Percentiles rank a stretch among this genome's conserved stretches.
These are phyloP conservation scores for Antedon bifida DNA, from an alignment of 35 echinoderm and acorn worm species.

Conservation along the genomic window DNA sequence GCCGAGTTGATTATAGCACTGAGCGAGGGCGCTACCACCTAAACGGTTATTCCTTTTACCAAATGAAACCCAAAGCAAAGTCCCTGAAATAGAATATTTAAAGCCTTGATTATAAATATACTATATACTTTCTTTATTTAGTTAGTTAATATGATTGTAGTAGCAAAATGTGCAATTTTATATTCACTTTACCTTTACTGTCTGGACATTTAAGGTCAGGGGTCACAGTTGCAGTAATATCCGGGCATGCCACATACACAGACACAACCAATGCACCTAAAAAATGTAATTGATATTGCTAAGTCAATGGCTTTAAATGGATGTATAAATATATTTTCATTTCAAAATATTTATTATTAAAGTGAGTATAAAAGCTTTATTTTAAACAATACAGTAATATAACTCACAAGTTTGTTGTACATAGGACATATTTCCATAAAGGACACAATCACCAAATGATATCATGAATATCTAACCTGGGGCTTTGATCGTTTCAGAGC, in stretches of 20 bases:
- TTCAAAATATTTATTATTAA: no score
- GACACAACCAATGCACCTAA: slow-evolving; percentile 87
- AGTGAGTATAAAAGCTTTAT: no score
- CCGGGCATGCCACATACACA: slow-evolving; percentile 75
- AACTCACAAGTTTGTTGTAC: no score
- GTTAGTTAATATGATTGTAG: no score
- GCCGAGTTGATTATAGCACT: slow-evolving; percentile 88
- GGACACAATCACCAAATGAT: no score
- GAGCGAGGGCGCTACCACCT: slow-evolving; percentile 76
- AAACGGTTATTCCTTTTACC: slow-evolving; percentile 46
- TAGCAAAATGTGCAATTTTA: neutral
- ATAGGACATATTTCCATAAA: no score
- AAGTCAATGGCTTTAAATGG: no score
- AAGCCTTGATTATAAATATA: no score
- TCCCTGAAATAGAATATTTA: slow-evolving; percentile 24
- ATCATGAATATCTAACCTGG: slow-evolving; percentile 76
- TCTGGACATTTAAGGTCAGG: slow-evolving; percentile 88
- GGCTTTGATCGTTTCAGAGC: slow-evolving; percentile 73
- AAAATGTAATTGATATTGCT: neutral
- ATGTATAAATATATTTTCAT: no score
- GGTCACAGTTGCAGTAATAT: slow-evolving; percentile 83
- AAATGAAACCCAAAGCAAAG: slow-evolving; percentile 56
- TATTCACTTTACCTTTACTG: slow-evolving; percentile 45
- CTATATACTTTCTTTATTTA: no score
- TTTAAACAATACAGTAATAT: no score